Base-by-base conservation (phyloP, 2,113 vertebrate genomes). In the Synchiropus splendidus region DNA sequence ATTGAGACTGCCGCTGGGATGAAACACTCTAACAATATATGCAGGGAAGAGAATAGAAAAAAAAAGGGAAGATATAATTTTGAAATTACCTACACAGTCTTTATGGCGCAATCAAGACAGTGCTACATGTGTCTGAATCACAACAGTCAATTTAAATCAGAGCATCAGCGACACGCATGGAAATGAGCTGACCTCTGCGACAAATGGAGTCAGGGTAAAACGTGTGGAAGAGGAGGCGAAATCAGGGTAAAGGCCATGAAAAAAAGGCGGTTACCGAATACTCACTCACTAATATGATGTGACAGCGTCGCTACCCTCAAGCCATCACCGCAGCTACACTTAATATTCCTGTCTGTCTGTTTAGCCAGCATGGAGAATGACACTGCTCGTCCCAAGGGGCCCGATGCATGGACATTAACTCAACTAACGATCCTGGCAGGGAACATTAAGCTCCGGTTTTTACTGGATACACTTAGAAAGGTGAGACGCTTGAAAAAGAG, bases 391-490 rank as follows among this genome's bases (percentile, higher is more conserved):
- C 67, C 60, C 62, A 62, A 39, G 38, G 56, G 65, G 58, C 58
- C 61, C 10, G 64, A 52, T 55, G 69, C 61, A 79, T 12, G 66
- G 75, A 76, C 78, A 64, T 80, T 79, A 80, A 74, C 76, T 83
- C 51, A 6, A 44, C 76, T 76, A 83, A 80, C 50, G 72, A 79
- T 63, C 67, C 74, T 53, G 58, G 55, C 55, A 54, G 70, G 66
- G 59, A 14, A 51, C 69, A 74, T 76, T 65, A 70, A 39, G 52
- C 15, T 34, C 9, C 31, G 40, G 58, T 46, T 54, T 41, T 45
- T n/a, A 14, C 13, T 31, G 12, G 9, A 5, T 48, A 14, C 45
- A 16, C 51, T 55, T 51, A 2, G 0, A 61, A 75, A 74, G 51
- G 60, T 69, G 48, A 47, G 2, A 43, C 21, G 21, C 21, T 27